These are phyloP conservation scores for Ictalurus furcatus DNA, from an alignment of 2,113 vertebrate genomes.

Conservation along the genomic window DNA sequence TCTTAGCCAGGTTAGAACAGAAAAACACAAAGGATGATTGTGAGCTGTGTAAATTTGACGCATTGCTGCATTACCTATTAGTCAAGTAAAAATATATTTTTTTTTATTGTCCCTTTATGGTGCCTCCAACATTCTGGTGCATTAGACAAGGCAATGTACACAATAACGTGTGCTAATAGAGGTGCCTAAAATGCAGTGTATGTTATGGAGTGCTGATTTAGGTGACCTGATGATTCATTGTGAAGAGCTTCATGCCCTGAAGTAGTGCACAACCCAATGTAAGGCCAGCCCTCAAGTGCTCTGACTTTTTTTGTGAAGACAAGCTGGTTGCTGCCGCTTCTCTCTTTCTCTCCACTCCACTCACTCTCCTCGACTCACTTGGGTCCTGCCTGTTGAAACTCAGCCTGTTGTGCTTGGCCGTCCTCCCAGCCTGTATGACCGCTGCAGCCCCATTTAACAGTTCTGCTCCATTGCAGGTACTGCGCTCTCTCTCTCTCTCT, in stretches of 20 bases:
- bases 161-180: background rate
- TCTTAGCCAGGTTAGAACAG: slow-evolving; percentile 6
- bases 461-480: slow-evolving; percentile 39
- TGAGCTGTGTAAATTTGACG: background rate
- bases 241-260: background rate
- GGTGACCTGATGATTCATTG: background rate
- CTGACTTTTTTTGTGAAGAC: background rate
- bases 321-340: background rate
- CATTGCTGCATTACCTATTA: background rate
- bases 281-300: background rate
- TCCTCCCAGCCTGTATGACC: slow-evolving; percentile 35
- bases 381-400: slow-evolving; percentile 30
- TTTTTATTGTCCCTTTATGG: background rate
- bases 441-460: slow-evolving; percentile 41
- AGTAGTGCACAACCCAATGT: background rate
- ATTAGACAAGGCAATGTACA: background rate
- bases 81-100: background rate
- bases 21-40: slow-evolving; percentile 13
- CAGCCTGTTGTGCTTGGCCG: slow-evolving; percentile 47
- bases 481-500: background rate
- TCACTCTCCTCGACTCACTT: slow-evolving; percentile 10
- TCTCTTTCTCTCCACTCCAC: background rate
- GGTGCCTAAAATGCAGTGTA: background rate
- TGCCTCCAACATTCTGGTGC: background rate
- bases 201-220: background rate